phyloP scores from a whole-genome alignment of 2,113 vertebrate species.

The Semnornis frantzii region DNA sequence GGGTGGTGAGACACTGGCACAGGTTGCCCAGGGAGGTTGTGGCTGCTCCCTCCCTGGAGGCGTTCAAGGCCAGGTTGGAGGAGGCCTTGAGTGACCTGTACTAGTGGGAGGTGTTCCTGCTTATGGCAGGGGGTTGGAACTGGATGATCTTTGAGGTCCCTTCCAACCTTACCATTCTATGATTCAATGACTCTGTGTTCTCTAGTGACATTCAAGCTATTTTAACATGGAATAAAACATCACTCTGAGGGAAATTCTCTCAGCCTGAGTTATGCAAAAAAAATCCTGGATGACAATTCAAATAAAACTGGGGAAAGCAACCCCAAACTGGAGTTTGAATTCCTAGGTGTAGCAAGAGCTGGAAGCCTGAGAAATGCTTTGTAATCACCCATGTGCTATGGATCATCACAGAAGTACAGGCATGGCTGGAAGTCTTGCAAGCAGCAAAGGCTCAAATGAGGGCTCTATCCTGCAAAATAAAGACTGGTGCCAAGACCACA shows the following conservation, averaged over 20 bases:
- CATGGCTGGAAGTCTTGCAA: neutral
- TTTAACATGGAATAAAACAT: neutral
- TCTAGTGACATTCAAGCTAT: neutral
- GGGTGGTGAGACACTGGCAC: too few relatives aligned
- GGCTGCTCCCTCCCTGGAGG: too few relatives aligned
- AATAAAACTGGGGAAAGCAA: neutral
- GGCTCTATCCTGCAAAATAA: conserved; percentile 34
- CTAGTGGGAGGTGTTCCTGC: too few relatives aligned
- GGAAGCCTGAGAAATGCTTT: neutral
- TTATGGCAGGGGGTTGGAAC: too few relatives aligned
- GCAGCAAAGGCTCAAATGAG: conserved; percentile 8
- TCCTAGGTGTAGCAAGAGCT: neutral
- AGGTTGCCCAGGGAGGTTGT: too few relatives aligned
- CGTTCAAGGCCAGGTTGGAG: too few relatives aligned
- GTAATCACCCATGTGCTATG: neutral
- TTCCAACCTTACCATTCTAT: too few relatives aligned
- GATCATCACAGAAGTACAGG: neutral
- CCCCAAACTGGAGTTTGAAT: neutral
- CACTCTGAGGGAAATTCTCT: neutral
- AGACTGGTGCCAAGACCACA: neutral
- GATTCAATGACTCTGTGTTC: neutral
- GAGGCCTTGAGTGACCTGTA: too few relatives aligned
- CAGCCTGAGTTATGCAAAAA: neutral
- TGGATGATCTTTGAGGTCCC: too few relatives aligned
- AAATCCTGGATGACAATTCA: neutral